Conservation (phyloP, 2,113 vertebrate species). For the Myiozetetes cayanensis region DNA sequence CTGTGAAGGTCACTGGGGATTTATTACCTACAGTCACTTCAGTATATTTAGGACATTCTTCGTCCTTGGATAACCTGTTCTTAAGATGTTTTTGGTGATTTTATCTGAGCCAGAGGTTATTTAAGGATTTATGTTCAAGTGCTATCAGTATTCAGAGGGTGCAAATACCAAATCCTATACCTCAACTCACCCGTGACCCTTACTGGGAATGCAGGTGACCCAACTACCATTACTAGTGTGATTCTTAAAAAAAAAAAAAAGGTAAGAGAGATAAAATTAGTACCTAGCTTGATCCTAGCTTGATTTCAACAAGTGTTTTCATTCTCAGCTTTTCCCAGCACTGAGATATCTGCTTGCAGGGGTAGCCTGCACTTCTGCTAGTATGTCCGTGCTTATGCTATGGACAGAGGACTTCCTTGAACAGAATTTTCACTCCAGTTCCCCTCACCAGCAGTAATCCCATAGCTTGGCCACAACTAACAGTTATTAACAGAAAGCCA, state of each 20-base stretch:
- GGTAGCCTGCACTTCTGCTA: neutral
- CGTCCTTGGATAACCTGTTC: neutral
- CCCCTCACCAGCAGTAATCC: neutral
- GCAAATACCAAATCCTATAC: neutral
- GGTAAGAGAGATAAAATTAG: neutral
- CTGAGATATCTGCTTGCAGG: neutral
- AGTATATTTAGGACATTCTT: neutral
- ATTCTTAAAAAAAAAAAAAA: neutral
- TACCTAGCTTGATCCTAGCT: neutral
- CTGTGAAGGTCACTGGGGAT: neutral
- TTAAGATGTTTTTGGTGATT: neutral
- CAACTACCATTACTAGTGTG: accelerated
- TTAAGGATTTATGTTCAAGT: neutral
- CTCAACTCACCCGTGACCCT: neutral
- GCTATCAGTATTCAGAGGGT: neutral
- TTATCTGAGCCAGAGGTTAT: neutral
- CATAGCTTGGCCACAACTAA: neutral
- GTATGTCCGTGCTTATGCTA: neutral
- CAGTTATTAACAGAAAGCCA: constrained; percentile 9
- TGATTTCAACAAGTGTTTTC: neutral
- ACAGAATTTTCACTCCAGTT: neutral
- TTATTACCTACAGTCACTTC: neutral
- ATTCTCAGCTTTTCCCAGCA: neutral
- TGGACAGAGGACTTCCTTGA: neutral
- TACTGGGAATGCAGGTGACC: neutral